Conservation (phyloP, 2,797 vertebrate genomes). For the Nannoperca australis region DNA sequence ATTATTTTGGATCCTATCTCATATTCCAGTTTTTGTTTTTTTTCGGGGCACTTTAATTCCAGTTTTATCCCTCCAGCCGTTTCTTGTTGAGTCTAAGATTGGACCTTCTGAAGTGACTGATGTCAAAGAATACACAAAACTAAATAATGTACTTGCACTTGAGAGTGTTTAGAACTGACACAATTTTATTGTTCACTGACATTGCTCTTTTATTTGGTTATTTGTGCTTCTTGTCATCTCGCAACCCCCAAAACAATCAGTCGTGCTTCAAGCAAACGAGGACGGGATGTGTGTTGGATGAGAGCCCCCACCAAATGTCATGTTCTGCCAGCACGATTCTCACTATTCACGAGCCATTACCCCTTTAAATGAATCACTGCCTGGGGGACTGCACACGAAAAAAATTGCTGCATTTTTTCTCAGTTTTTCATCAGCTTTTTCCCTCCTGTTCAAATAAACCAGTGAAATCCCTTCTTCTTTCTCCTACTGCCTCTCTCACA, state of each 20-base stretch:
- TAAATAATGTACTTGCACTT: slow-evolving; percentile 11
- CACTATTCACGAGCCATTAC: slow-evolving; percentile 69
- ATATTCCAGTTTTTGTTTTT: slow-evolving; percentile 16
- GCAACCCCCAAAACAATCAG: slow-evolving; percentile 4
- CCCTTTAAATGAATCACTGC: slow-evolving; percentile 65
- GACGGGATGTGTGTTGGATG: slow-evolving; percentile 31
- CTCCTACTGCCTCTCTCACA: slow-evolving; percentile 91
- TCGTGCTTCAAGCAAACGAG: slow-evolving; percentile 10
- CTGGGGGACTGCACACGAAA: slow-evolving; percentile 37
- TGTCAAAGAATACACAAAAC: slow-evolving; percentile 15
- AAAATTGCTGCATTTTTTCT: slow-evolving; percentile 45
- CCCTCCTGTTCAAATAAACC: slow-evolving; percentile 65
- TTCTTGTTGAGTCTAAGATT: slow-evolving; percentile 6
- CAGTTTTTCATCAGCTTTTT: slow-evolving; percentile 49
- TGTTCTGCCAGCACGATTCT: slow-evolving; percentile 51
- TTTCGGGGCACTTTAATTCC: not conserved
- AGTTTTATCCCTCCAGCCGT: slow-evolving; percentile 19
- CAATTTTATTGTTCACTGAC: not conserved
- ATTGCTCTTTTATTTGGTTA: slow-evolving; percentile 12
- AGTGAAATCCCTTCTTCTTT: slow-evolving; percentile 88
- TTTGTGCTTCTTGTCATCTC: slow-evolving; percentile 25
- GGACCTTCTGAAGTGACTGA: slow-evolving; percentile 6
- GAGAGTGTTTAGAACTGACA: not conserved
- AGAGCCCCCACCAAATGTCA: slow-evolving; percentile 49
- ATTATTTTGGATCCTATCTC: slow-evolving; percentile 26